Percentiles rank a stretch among this genome's conserved stretches.
These are phyloP conservation scores for Phocides pigmalion DNA, from an alignment of 1,140 invertebrate genomes.

Conservation along the genomic window DNA sequence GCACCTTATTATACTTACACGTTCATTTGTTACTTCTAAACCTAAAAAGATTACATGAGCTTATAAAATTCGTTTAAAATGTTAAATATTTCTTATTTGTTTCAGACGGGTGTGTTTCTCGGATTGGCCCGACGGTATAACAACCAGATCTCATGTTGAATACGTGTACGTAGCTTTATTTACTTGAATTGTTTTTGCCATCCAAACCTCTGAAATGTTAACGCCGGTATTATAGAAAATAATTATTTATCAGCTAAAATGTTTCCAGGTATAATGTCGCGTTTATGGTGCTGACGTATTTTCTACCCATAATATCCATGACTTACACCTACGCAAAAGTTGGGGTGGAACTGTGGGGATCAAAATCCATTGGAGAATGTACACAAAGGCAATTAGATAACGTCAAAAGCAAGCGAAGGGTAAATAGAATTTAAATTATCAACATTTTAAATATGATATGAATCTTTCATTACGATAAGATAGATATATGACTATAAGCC, in stretches of 20 bases:
- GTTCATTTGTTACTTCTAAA: too few species aligned
- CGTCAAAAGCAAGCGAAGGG: constrained; percentile 96
- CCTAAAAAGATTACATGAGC: too few species aligned
- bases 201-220: constrained; percentile 12
- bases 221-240: background rate
- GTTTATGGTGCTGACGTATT: constrained; percentile 96
- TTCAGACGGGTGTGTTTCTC: constrained; percentile 89
- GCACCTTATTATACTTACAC: too few species aligned
- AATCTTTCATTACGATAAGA: too few species aligned
- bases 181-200: background rate
- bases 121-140: constrained; percentile 92
- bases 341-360: constrained; percentile 96
- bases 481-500: too few species aligned
- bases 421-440: constrained; percentile 82
- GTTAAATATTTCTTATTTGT: constrained; percentile 25
- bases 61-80: background rate
- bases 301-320: constrained; percentile 96
- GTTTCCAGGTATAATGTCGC: constrained; percentile 92
- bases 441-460: background rate
- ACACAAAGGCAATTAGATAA: constrained; percentile 95
- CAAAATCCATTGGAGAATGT: constrained; percentile 96
- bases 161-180: constrained; percentile 89
- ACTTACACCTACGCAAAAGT: constrained; percentile 95
- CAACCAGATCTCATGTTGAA: constrained; percentile 88
- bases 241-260: constrained; percentile 28